Base-by-base conservation (phyloP, 2,113 vertebrate species). In the Gobiocypris rarus region DNA sequence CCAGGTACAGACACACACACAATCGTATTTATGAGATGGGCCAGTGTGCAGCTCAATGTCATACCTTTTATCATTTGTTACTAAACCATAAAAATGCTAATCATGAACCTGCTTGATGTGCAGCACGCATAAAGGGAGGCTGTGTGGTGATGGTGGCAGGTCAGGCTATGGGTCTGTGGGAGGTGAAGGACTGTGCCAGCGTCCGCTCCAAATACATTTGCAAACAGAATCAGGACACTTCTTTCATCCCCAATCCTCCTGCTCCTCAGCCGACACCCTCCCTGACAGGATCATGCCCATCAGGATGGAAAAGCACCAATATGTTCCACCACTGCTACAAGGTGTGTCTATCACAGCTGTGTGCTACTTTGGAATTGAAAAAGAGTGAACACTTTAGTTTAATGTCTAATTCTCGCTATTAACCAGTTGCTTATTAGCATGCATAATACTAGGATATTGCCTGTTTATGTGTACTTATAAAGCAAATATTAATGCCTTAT, bases 171-270 rank as follows among this genome's bases (percentile, higher is more conserved):
- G 98, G 98, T 58, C 94, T 99, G 86, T 99, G 98, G 98, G 97
- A 99, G 85, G 97, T 94, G 85, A 94, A 63, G 84, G 89, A 93
- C 52, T 95, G 94, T 58, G 86, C 78, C 14, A 91, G 86, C 24
- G 79, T 95, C 73, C 95, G 93, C 88, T 96, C 97, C 54, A 98
- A 98, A 87, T 99, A 96, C 94, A 96, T 99, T 93, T 99, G 98
- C 91, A 95, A 95, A 54, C 96, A 97, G 92, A 97, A 95, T 89
- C 91, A 96, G 92, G 95, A 95, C 85, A 92, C 95, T 0, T 94
- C 97, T 0, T 90, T 95, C 82, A 95, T 92, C 11, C 96, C 96
- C 0, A 95, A 94, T 65, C 93, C 95, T 19, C 96, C 96, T 0
- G 74, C 75, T 11, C 95, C 95, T 0, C 94, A 93, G 75, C 97